Conservation (phyloP, 2,113 vertebrate genomes). For the Grus americana region DNA sequence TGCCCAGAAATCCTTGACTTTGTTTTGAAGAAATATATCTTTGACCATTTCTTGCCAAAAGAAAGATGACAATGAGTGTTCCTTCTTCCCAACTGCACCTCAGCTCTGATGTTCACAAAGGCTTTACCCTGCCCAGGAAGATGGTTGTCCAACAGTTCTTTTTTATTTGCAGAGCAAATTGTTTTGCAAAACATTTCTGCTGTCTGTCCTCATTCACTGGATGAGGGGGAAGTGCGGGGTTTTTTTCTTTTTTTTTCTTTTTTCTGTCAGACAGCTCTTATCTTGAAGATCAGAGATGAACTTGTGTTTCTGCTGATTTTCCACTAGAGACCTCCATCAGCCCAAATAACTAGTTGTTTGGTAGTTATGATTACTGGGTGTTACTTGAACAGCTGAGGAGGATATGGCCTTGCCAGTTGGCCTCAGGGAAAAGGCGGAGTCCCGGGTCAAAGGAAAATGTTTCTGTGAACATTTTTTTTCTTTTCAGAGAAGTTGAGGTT, state of each 20-base stretch:
- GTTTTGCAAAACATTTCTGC: not conserved
- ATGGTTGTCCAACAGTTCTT: not conserved
- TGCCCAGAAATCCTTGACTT: not conserved
- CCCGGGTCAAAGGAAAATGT: constrained; percentile 60
- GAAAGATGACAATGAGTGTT: not conserved
- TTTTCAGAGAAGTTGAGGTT: constrained; percentile 42
- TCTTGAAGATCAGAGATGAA: not conserved
- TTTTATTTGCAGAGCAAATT: not conserved
- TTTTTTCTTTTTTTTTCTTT: not conserved
- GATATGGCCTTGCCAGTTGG: constrained; percentile 48
- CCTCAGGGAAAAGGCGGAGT: constrained; percentile 55
- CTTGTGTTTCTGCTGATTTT: constrained; percentile 62
- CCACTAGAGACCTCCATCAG: constrained; percentile 72
- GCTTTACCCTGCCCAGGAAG: not conserved
- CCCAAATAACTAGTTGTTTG: constrained; percentile 19
- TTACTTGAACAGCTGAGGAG: constrained; percentile 29
- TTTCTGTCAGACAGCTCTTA: not conserved
- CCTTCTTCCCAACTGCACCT: not conserved
- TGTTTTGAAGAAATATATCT: not conserved
- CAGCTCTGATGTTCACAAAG: not conserved
- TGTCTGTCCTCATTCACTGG: not conserved
- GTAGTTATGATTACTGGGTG: constrained; percentile 8
- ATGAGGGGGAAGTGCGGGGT: not conserved
- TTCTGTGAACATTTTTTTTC: constrained; percentile 40
- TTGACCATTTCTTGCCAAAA: not conserved